These are phyloP conservation scores for Esox lucius DNA, from an alignment of 2,797 vertebrate genomes.

Conservation along the genomic window DNA sequence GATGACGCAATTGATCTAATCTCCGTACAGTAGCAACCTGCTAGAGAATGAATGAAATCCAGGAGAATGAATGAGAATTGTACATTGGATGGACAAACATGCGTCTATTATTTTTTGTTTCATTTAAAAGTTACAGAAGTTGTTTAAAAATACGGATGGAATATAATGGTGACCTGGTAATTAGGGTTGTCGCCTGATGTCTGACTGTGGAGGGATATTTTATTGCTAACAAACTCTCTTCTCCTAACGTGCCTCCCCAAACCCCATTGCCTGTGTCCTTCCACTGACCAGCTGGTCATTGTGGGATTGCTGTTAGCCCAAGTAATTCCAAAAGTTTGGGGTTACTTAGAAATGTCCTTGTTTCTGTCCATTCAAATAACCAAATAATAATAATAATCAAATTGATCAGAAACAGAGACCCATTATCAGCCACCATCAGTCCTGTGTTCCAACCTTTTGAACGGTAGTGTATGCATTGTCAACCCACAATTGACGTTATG, in stretches of 20 bases:
- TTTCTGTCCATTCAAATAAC: too few species aligned
- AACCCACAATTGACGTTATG: constrained; percentile 27
- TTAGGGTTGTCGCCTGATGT: not conserved
- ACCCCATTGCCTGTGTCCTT: not conserved
- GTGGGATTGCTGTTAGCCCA: constrained; percentile 25
- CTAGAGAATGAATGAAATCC: constrained; percentile 31
- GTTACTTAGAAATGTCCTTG: too few species aligned
- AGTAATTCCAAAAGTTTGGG: too few species aligned
- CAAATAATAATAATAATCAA: too few species aligned
- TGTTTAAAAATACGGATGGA: too few species aligned
- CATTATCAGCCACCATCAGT: too few species aligned
- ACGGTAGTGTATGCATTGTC: too few species aligned
- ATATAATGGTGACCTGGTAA: not conserved
- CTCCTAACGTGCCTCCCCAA: not conserved
- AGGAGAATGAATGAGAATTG: constrained; percentile 19
- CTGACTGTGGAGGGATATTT: not conserved
- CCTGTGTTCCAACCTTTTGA: too few species aligned
- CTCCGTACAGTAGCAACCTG: constrained; percentile 53
- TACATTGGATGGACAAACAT: not conserved
- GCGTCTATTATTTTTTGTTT: too few species aligned
- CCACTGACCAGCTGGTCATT: constrained; percentile 16
- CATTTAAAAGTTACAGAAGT: too few species aligned
- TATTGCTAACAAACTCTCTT: not conserved
- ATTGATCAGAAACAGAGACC: too few species aligned
- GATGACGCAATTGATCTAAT: constrained; percentile 66